These are phyloP conservation scores for Hylaea fasciaria DNA, from an alignment of 2,888 invertebrate species.

Conservation along the genomic window DNA sequence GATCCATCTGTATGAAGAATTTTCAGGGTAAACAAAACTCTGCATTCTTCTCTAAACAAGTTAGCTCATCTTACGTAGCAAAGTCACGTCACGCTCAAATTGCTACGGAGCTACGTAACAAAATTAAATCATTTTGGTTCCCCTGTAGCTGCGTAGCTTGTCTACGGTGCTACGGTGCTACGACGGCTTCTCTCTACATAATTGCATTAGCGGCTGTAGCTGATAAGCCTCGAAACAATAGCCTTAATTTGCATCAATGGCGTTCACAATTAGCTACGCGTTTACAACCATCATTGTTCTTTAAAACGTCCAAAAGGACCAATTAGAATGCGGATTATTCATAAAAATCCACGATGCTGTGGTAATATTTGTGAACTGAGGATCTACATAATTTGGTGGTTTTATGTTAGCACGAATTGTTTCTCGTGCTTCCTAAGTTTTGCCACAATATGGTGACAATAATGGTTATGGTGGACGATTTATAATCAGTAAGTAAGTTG, in stretches of 20 bases:
- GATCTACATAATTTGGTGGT: not conserved
- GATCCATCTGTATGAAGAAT: not conserved
- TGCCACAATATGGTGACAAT: too few species aligned
- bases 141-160: constrained; percentile 45
- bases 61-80: constrained; percentile 16
- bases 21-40: not conserved
- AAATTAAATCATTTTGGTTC: constrained; percentile 34
- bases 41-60: constrained; percentile 5
- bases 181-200: constrained; percentile 45
- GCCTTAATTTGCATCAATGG: constrained; percentile 59
- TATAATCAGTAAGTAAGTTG: too few species aligned
- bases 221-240: constrained; percentile 58
- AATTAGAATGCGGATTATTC: not conserved
- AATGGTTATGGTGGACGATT: too few species aligned
- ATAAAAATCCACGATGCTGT: not conserved
- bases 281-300: constrained; percentile 28
- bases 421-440: too few species aligned
- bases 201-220: constrained; percentile 53
- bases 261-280: constrained; percentile 46
- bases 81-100: constrained; percentile 28
- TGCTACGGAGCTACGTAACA: constrained; percentile 21
- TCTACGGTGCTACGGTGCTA: constrained; percentile 48
- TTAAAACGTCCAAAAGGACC: not conserved
- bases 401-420: too few species aligned
- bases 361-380: not conserved